Base-by-base conservation (phyloP, 1,140 invertebrate genomes). In the Diorhabda elongata region DNA sequence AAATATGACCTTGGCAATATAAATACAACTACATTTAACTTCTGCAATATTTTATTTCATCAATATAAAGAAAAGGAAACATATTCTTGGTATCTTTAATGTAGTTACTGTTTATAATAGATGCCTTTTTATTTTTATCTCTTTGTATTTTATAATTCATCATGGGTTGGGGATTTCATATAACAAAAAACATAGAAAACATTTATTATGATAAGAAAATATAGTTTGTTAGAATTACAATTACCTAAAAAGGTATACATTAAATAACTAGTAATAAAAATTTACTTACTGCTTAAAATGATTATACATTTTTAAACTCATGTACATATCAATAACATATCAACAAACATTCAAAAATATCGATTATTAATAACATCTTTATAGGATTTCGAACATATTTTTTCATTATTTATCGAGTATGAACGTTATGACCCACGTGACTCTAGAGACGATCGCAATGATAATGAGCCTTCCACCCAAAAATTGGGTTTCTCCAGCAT, bases 401-500 rank as follows among this genome's bases (percentile, higher is more conserved):
- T 45, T 62, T 3, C 62, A 8, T 52, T 52, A 52, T 4, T 52
- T 6, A 52, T 4, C 6, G n/a, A 52, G n/a, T 52, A n/a, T 6
- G 45, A 9, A 56, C 61, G 64, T 76, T 76, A 76, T 57, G 74
- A 72, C 67, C 65, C 74, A 78, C 78, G 86, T 79, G 88, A 86
- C 76, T 90, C 90, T 57, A 94, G 84, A 69, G 90, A 90, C 59
- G 94, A 88, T 74, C 95, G 84, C n/a, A 98, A 84, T 1, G 91
- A 88, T 26, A 98, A 83, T 66, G 91, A 92, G 61, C 94, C 94
- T 82, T 98, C 95, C 5, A 98, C 94, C 96, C 97, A 98, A 79
- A 95, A 92, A 80, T 97, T 97, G 11, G 95, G 95, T 47, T 91
- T 84, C 73, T 97, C 93, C 74, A 97, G 82, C 95, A 98, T 98